Base-by-base conservation (phyloP, 2,113 vertebrate genomes). In the Philantomba maxwellii region DNA sequence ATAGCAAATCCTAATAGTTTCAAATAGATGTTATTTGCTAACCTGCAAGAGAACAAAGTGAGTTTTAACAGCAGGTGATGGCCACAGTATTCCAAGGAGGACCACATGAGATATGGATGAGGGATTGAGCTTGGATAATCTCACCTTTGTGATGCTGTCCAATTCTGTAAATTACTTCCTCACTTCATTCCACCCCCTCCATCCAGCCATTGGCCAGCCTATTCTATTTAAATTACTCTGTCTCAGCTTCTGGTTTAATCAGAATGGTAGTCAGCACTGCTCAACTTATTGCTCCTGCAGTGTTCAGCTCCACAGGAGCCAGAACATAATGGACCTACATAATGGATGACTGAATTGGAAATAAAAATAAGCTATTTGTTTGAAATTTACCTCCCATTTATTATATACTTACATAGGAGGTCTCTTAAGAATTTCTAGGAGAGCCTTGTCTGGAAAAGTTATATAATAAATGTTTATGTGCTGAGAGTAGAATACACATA, bases 351-450 rank as follows among this genome's bases (percentile, higher is more conserved):
- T 98, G 96, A 97, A 98, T 89, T 94, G 97, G 77, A 98, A 98
- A 98, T 93, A 98, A 98, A 98, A 97, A 96, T 94, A 97, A 98
- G 60, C 75, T 97, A 83, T 95, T 98, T 96, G 94, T 97, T 98
- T 97, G 96, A 98, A 98, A 96, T 0, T 0, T 85, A 96, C 87
- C 87, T 96, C 77, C 84, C 30, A 97, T 97, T 86, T 66, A 98
- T 98, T 97, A 66, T 77, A 90, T 43, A 60, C 75, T 97, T 98
- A 86, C 91, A 97, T 47, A 87, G 89, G 89, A 97, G 87, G 53
- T 55, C 94, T 98, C 82, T 86, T 82, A 97, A 97, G 95, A 94
- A 95, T 51, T 91, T 89, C 92, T 92, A 90, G 95, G 89, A 85
- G 28, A 95, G 58, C 36, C 64, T 88, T 97, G 82, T 66, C 77